phyloP scores from a whole-genome alignment of 92 coral and sea anemone species.

The Chrysogorgia sp. region DNA sequence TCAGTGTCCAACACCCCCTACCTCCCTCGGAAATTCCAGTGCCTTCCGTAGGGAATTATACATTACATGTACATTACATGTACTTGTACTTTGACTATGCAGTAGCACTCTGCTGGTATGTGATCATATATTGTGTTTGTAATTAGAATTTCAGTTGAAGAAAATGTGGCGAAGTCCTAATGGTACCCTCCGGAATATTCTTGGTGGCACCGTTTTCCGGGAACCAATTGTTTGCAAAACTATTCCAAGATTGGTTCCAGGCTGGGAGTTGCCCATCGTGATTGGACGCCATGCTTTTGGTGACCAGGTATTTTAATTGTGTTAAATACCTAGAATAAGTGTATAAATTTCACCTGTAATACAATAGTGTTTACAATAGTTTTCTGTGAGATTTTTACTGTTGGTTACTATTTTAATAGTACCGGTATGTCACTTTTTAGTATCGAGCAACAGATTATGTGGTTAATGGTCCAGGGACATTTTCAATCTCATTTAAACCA shows the following conservation, averaged over 20 bases:
- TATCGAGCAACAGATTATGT: constrained; percentile 98
- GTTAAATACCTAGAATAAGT: background rate
- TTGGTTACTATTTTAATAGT: background rate
- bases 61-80: too few species aligned
- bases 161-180: constrained; percentile 99
- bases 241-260: constrained; percentile 95
- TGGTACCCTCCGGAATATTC: constrained; percentile 97
- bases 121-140: too few species aligned
- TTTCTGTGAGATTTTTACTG: background rate
- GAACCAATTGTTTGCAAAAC: constrained; percentile 96
- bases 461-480: constrained; percentile 92
- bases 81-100: too few species aligned
- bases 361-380: background rate
- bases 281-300: constrained; percentile 99
- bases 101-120: too few species aligned
- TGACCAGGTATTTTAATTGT: constrained; percentile 85
- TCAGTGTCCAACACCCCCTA: too few species aligned
- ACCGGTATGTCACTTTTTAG: constrained; percentile 28
- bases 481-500: constrained; percentile 89
- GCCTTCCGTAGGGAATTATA: too few species aligned
- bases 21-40: too few species aligned
- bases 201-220: constrained; percentile 98
- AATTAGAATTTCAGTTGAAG: constrained; percentile 82
- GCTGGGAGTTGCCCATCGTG: constrained; percentile 93
- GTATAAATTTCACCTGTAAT: background rate